A percentile compares a stretch with the other conserved stretches of the same genome.
phyloP scores from a whole-genome alignment of 2,888 invertebrate genomes.

The Eurytoma adleriae region DNA sequence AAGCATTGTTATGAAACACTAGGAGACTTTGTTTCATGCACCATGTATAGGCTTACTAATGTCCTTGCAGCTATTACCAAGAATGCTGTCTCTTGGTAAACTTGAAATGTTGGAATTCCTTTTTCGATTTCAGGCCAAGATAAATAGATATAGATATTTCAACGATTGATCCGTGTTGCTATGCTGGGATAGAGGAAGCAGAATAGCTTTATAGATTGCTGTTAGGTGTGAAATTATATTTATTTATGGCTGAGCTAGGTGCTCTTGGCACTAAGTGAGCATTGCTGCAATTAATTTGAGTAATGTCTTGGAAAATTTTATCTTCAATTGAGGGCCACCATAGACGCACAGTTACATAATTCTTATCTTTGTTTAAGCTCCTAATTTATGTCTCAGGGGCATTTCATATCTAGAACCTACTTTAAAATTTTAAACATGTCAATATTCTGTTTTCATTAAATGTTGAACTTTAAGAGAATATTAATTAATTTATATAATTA shows the following conservation, averaged over 20 bases:
- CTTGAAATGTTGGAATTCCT: constrained; percentile 57
- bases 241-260: constrained; percentile 55
- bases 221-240: constrained; percentile 53
- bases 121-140: constrained; percentile 58
- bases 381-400: constrained; percentile 57
- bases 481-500: constrained; percentile 43
- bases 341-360: constrained; percentile 70
- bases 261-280: constrained; percentile 48
- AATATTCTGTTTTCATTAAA: constrained; percentile 22
- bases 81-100: constrained; percentile 50
- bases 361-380: constrained; percentile 61
- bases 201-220: constrained; percentile 50
- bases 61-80: constrained; percentile 57
- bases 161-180: constrained; percentile 53
- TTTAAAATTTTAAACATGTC: constrained; percentile 50
- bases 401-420: constrained; percentile 54
- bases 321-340: constrained; percentile 63
- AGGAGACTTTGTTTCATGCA: constrained; percentile 43
- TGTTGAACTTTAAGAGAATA: constrained; percentile 16
- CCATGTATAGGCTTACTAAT: constrained; percentile 46
- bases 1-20: constrained; percentile 54
- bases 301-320: constrained; percentile 56
- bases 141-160: constrained; percentile 58
- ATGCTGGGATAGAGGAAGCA: constrained; percentile 50
- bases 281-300: constrained; percentile 54